Evolutionary conservation across 2,888 invertebrate species (phyloP), one percentile per base, ranked within the genome.

Genomic region (Tethea ocularis): DNA sequence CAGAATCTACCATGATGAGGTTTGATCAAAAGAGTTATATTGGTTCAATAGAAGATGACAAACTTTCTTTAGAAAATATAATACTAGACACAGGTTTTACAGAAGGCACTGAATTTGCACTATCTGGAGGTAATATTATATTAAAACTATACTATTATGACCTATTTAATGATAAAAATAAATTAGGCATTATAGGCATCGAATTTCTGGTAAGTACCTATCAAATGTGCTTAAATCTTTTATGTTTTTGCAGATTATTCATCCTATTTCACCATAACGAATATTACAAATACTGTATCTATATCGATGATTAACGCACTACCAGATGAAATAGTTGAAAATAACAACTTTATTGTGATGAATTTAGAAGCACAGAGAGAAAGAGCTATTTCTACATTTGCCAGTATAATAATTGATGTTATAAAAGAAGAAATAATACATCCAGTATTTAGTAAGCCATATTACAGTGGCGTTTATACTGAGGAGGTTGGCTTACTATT

Each of bases 21-120:
- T 90, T 89, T 74, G 66, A 81, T 11, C 76, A 79, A 66, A 81
- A 77, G 55, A 78, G 75, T 22, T 90, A 88, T 62, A 65, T 68
- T 20, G 89, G 86, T 11, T 59, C 64, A 8, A 61, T 87, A 41
- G 73, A 80, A 57, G 64, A 78, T 41, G 69, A 74, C 56, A 55
- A 41, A 7, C 58, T 88, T 13, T 63, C 56, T 10, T 58, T 80
- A 2, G 84, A 83, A 56, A 62, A 67, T 57, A 75, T 89, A 36
- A 60, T 77, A 24, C 78, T 90, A 5, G 72, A 74, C 51, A 68
- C 67, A 55, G 89, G 88, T 20, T 86, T 76, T 63, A 66, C 68
- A 10, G 11, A 61, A 24, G 76, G 70, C 54, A 84, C 84, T 0
- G 58, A 72, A 7, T 88, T 87, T 66, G 20, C 60, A 13, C 62